phyloP scores from a whole-genome alignment of 2,888 invertebrate species.

The Polymixis lichenea region DNA sequence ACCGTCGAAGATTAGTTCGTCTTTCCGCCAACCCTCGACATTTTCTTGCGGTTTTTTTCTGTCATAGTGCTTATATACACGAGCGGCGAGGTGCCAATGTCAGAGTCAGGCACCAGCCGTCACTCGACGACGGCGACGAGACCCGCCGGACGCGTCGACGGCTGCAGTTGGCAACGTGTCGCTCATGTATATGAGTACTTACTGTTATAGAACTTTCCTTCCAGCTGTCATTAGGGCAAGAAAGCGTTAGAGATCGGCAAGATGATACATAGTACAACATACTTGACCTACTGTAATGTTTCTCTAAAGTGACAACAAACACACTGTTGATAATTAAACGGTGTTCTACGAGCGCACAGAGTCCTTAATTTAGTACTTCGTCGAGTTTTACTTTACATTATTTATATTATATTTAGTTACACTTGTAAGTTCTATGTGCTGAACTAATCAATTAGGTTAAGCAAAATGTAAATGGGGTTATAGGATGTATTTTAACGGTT shows the following conservation, averaged over 20 bases:
- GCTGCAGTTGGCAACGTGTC: not conserved
- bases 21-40: not conserved
- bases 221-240: slow-evolving; percentile 11
- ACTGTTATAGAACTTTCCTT: not conserved
- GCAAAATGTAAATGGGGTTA: not conserved
- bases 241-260: slow-evolving; percentile 24
- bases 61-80: not conserved
- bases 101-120: not conserved
- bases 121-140: no score
- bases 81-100: not conserved
- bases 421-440: slow-evolving; percentile 4
- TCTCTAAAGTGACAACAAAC: slow-evolving; percentile 33
- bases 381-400: slow-evolving; percentile 44
- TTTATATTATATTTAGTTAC: slow-evolving; percentile 41
- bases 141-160: no score
- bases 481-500: not conserved
- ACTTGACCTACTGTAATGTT: slow-evolving; percentile 31
- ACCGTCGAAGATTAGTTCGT: not conserved
- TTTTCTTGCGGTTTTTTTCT: not conserved
- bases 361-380: slow-evolving; percentile 53
- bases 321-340: slow-evolving; percentile 55
- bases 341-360: slow-evolving; percentile 48
- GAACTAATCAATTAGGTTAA: not conserved
- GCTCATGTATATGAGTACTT: not conserved
- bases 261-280: slow-evolving; percentile 14